Evolutionary conservation across 2,113 vertebrate genomes (phyloP), one percentile per base, ranked within the genome.

Genomic region (Ahaetulla prasina): DNA sequence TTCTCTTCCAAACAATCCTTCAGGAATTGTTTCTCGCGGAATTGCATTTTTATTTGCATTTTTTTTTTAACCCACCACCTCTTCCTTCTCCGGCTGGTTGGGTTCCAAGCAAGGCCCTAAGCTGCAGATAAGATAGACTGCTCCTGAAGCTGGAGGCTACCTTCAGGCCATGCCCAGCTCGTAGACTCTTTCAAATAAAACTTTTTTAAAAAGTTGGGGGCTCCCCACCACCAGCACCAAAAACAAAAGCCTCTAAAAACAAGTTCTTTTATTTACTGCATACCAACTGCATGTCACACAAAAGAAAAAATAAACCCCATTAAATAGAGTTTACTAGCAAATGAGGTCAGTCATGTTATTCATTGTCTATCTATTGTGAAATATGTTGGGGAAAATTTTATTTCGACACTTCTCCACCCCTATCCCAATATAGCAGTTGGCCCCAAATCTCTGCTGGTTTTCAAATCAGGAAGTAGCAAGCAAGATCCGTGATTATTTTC

Each of bases 401-500:
- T 80, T 39, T 80, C 35, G 7, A 80, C 68, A 68, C 63, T 25
- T 11, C 10, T 7, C 23, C 23, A 23, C 55, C 22, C 53, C 53
- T 0, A 2, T 12, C 6, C 57, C 8, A 3, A 25, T n/a, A 68
- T 5, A 68, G 10, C 0, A 1, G 11, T 0, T 30, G 3, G 60
- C 63, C 68, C 6, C n/a, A 39, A 80, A 80, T 80, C 35, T 80
- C 68, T 39, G 68, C 35, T 39, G 35, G 20, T 11, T 47, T 39
- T 27, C 23, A 6, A 52, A 45, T 1, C 1, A 47, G 10, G 6
- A 25, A 35, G 10, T 2, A 16, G 2, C 1, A 7, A 85, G 2
- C 20, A 18, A 0, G 3, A 49, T 57, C 43, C 2, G 23, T 16
- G 30, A 68, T 68, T 14, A 4, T n/a, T 39, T 39, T 3, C 35